Evolutionary conservation across 1,140 invertebrate genomes (phyloP).

Genomic region (Ericerus pela): DNA sequence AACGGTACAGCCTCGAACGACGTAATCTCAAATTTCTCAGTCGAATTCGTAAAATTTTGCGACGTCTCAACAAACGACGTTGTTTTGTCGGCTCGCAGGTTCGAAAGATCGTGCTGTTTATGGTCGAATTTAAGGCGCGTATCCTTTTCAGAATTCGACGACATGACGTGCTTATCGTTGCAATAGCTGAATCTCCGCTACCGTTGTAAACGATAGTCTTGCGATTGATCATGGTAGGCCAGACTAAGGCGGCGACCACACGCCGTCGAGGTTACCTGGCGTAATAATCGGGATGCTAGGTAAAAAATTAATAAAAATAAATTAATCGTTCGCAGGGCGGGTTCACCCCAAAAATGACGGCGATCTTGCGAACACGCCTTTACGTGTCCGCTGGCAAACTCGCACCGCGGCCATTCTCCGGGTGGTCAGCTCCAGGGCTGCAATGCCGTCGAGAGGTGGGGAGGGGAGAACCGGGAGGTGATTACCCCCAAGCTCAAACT

Average conservation of each 20-base stretch:
- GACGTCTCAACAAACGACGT: not conserved
- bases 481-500: too few relatives aligned
- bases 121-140: not conserved
- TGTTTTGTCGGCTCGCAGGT: not conserved
- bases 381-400: too few relatives aligned
- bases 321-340: too few relatives aligned
- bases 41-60: not conserved
- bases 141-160: not conserved
- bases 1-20: not conserved
- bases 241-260: not conserved
- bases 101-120: not conserved
- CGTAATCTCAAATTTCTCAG: not conserved
- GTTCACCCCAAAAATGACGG: too few relatives aligned
- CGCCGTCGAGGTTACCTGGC: too few relatives aligned
- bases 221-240: not conserved
- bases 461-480: too few relatives aligned
- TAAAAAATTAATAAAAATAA: too few relatives aligned
- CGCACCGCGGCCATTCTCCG: too few relatives aligned
- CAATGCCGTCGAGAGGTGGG: too few relatives aligned
- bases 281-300: too few relatives aligned
- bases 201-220: slow-evolving; percentile 3
- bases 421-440: too few relatives aligned
- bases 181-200: slow-evolving; percentile 6
- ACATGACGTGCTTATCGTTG: not conserved
- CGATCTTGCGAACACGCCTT: too few relatives aligned